Percentiles rank a stretch among this genome's conserved stretches.
Evolutionary conservation across 2,888 invertebrate genomes (phyloP).

Genomic region (Rhabditoides inermis): DNA sequence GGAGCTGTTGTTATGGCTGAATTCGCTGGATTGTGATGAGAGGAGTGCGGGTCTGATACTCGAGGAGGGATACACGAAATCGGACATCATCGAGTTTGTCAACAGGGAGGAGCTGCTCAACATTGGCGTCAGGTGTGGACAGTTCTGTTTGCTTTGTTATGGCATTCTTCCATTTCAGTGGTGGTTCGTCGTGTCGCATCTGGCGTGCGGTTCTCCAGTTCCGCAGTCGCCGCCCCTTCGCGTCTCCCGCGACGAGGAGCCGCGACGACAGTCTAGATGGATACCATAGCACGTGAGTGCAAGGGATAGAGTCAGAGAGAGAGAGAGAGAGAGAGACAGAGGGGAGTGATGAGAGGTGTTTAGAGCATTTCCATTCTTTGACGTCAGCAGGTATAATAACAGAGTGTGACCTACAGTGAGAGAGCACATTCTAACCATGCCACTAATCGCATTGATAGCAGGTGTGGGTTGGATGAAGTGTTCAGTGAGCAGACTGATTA

Average conservation of each 20-base stretch:
- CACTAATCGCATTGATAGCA: too few species aligned
- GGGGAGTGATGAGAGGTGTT: too few species aligned
- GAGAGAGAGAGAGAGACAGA: too few species aligned
- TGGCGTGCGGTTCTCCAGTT: constrained; percentile 39
- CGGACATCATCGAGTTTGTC: constrained; percentile 71
- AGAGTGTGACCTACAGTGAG: too few species aligned
- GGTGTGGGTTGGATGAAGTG: too few species aligned
- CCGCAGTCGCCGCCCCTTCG: constrained; percentile 20
- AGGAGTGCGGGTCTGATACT: constrained; percentile 63
- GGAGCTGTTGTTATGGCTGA: constrained; percentile 68
- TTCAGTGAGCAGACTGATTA: too few species aligned
- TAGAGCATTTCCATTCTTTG: too few species aligned
- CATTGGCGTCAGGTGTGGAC: constrained; percentile 66
- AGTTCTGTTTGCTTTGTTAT: neutral
- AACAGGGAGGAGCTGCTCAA: constrained; percentile 74
- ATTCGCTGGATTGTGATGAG: constrained; percentile 65
- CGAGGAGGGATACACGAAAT: constrained; percentile 69
- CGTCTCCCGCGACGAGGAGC: constrained; percentile 24
- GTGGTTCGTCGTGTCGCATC: constrained; percentile 47
- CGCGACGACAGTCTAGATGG: constrained; percentile 35
- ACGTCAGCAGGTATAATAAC: too few species aligned
- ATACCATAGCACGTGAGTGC: too few species aligned
- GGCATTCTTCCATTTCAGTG: constrained; percentile 27
- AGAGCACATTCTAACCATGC: too few species aligned
- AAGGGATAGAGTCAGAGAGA: too few species aligned